Evolutionary conservation across 2,797 vertebrate genomes (phyloP).

Genomic region (Rhabdomys pumilio): DNA sequence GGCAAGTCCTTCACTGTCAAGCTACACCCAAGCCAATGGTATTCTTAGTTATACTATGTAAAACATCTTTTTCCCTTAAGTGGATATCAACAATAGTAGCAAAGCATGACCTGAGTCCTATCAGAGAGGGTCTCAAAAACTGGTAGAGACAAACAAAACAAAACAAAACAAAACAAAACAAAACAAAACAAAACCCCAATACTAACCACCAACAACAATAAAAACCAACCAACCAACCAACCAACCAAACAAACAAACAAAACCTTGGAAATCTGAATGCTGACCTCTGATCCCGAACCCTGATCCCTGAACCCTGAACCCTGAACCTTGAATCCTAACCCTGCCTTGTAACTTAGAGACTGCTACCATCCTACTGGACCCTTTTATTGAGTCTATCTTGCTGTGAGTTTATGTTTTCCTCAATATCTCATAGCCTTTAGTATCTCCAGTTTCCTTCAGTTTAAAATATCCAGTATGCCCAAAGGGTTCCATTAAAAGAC

Average conservation of each 20-base stretch:
- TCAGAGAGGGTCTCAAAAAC: neutral
- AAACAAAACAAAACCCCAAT: too few species aligned
- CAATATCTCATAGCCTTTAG: neutral
- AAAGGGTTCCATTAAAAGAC: neutral
- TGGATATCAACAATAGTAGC: neutral
- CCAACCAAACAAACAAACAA: too few species aligned
- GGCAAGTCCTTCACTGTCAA: neutral
- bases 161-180: too few species aligned
- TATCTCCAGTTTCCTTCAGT: neutral
- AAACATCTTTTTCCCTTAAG: conserved; percentile 39
- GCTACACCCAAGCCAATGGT: neutral
- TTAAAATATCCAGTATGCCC: neutral
- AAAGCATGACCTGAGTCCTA: neutral
- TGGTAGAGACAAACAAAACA: neutral
- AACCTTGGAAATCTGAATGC: neutral
- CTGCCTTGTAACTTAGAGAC: conserved; percentile 3
- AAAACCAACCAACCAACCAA: too few species aligned
- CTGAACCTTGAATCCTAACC: neutral
- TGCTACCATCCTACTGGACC: neutral
- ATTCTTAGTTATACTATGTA: conserved; percentile 4
- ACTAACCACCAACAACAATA: too few species aligned
- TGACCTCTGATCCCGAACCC: neutral
- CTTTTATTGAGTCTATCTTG: neutral
- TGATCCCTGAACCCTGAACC: neutral
- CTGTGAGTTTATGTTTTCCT: neutral